These are phyloP conservation scores for Enteromius mattozi DNA, from an alignment of 2,797 vertebrate genomes.

Conservation along the genomic window DNA sequence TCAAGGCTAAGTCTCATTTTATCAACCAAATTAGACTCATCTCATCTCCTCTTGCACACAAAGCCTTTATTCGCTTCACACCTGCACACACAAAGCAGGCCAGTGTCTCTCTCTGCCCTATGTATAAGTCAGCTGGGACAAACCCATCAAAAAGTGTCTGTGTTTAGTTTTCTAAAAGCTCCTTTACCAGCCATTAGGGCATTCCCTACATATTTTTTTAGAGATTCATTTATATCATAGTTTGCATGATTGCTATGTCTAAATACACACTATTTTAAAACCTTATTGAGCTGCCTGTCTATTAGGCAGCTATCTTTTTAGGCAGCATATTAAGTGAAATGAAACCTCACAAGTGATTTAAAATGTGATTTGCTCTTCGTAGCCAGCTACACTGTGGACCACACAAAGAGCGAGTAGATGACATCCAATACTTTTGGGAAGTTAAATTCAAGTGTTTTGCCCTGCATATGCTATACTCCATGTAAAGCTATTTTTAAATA, in stretches of 20 bases:
- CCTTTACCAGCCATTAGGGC: conserved; percentile 11
- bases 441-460: neutral
- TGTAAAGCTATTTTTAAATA: neutral
- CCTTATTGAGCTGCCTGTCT: neutral
- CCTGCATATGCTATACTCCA: neutral
- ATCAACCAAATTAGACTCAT: conserved; percentile 61
- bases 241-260: neutral
- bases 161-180: conserved; percentile 16
- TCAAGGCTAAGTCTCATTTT: conserved; percentile 60
- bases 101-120: conserved; percentile 30
- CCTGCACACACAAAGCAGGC: conserved; percentile 55
- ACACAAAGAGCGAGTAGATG: conserved; percentile 8
- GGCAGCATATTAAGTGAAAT: neutral
- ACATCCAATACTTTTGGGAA: neutral
- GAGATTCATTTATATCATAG: neutral
- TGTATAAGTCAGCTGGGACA: conserved; percentile 42
- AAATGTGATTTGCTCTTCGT: neutral
- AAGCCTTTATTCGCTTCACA: conserved; percentile 58
- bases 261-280: neutral
- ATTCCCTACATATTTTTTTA: neutral
- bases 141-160: conserved; percentile 23
- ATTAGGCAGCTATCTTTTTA: neutral
- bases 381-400: neutral
- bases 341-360: neutral
- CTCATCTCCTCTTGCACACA: conserved; percentile 45